Conservation (phyloP, 1,140 invertebrate species). For the Calliphora vicina region DNA sequence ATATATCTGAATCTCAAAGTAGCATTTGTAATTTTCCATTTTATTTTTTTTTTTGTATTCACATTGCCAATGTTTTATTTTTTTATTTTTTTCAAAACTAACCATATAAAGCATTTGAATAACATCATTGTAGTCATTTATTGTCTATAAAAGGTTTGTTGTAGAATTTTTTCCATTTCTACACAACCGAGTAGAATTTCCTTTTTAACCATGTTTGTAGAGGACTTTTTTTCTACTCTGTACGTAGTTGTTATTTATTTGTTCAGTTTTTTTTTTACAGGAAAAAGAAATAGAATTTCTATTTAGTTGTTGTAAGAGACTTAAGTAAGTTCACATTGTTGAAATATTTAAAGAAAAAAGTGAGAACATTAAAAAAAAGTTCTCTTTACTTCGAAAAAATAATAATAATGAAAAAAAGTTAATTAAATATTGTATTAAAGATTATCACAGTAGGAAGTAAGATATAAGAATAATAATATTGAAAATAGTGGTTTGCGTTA, state of each 20-base stretch:
- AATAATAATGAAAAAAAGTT: too few species aligned
- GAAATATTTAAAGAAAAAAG: too few species aligned
- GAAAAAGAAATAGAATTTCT: too few species aligned
- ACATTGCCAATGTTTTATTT: neutral
- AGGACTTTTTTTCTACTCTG: neutral
- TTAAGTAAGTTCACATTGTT: too few species aligned
- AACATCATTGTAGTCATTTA: neutral
- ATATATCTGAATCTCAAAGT: neutral
- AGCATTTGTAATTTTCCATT: neutral
- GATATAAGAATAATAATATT: too few species aligned
- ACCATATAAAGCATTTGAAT: conserved; percentile 1
- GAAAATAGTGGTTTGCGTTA: too few species aligned
- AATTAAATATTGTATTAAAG: too few species aligned
- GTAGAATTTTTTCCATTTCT: neutral
- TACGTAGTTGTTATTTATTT: neutral
- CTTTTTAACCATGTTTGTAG: neutral
- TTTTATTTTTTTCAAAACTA: neutral
- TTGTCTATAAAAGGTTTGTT: neutral
- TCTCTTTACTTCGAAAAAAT: too few species aligned
- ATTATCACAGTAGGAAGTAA: too few species aligned
- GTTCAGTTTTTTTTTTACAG: too few species aligned
- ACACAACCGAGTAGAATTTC: neutral
- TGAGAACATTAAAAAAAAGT: too few species aligned
- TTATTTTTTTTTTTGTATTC: neutral
- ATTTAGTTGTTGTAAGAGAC: too few species aligned